A percentile compares a stretch with the other conserved stretches of the same genome.
phyloP scores from a whole-genome alignment of 2,888 invertebrate species.

The Athetis lepigone region DNA sequence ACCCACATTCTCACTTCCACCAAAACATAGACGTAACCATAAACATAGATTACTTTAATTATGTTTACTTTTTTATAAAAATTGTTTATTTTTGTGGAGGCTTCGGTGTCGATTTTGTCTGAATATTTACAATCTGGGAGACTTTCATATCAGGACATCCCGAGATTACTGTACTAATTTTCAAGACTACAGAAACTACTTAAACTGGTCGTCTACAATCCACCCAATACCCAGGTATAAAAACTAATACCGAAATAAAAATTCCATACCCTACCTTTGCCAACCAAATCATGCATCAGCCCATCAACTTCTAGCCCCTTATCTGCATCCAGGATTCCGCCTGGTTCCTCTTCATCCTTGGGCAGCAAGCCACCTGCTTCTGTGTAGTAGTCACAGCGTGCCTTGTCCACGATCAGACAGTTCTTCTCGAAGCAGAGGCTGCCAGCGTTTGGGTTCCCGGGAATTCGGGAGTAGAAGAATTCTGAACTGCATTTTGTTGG shows the following conservation, averaged over 20 bases:
- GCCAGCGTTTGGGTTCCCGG: conserved; percentile 63
- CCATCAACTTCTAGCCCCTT: conserved; percentile 64
- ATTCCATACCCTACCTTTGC: conserved; percentile 64
- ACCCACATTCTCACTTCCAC: too few relatives aligned
- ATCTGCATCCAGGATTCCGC: conserved; percentile 17
- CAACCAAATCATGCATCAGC: conserved; percentile 68
- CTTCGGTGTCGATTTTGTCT: too few relatives aligned
- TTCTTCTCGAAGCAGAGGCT: conserved; percentile 71
- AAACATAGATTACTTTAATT: too few relatives aligned
- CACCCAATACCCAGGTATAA: too few relatives aligned
- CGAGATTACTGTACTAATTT: too few relatives aligned
- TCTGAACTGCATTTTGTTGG: conserved; percentile 20
- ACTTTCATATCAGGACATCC: too few relatives aligned
- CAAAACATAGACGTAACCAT: too few relatives aligned
- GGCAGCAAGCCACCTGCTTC: conserved; percentile 60
- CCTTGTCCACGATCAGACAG: conserved; percentile 66
- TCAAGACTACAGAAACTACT: too few relatives aligned
- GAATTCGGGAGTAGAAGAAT: conserved; percentile 35
- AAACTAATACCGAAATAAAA: neutral
- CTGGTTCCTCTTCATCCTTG: conserved; percentile 35
- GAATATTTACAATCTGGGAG: too few relatives aligned
- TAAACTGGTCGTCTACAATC: too few relatives aligned
- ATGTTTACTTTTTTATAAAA: too few relatives aligned
- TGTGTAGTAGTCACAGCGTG: conserved; percentile 73
- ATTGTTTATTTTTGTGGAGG: too few relatives aligned